These are phyloP conservation scores for Aphyosemion australe DNA, from an alignment of 2,113 vertebrate genomes.

Conservation along the genomic window DNA sequence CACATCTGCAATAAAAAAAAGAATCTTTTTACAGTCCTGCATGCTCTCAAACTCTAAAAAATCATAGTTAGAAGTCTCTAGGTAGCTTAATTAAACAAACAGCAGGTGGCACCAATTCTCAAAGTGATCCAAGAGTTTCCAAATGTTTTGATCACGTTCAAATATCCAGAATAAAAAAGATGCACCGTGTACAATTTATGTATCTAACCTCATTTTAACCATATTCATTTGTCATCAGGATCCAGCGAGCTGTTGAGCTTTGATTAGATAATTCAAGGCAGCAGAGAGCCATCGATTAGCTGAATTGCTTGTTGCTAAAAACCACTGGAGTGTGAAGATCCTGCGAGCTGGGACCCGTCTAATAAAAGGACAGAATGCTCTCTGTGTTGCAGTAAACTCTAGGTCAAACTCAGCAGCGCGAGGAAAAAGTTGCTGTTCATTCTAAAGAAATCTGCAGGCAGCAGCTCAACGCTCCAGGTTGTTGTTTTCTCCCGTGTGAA, in stretches of 20 bases:
- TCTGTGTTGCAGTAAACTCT: slow-evolving; percentile 37
- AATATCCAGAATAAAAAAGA: too few species aligned
- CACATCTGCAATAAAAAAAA: too few species aligned
- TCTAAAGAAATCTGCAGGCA: slow-evolving; percentile 2
- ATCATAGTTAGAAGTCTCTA: too few species aligned
- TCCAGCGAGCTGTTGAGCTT: slow-evolving; percentile 35
- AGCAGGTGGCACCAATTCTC: too few species aligned
- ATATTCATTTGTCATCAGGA: too few species aligned
- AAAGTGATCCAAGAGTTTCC: too few species aligned
- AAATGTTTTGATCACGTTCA: too few species aligned
- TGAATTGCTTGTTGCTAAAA: slow-evolving; percentile 60
- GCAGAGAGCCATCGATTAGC: slow-evolving; percentile 58
- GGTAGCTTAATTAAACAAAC: too few species aligned
- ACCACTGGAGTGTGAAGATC: slow-evolving; percentile 43
- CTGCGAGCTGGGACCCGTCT: slow-evolving; percentile 41
- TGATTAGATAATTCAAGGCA: slow-evolving; percentile 59
- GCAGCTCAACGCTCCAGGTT: background rate
- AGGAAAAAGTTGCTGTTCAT: slow-evolving; percentile 20
- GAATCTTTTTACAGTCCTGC: too few species aligned
- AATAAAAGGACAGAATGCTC: slow-evolving; percentile 40
- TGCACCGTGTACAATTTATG: too few species aligned
- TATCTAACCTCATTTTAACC: too few species aligned
- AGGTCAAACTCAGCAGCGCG: slow-evolving; percentile 22
- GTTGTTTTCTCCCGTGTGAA: background rate
- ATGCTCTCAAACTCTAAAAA: too few species aligned